A percentile compares a stretch with the other conserved stretches of the same genome.
phyloP scores from a whole-genome alignment of 1,140 invertebrate genomes.

The Drosophila tsacasi region DNA sequence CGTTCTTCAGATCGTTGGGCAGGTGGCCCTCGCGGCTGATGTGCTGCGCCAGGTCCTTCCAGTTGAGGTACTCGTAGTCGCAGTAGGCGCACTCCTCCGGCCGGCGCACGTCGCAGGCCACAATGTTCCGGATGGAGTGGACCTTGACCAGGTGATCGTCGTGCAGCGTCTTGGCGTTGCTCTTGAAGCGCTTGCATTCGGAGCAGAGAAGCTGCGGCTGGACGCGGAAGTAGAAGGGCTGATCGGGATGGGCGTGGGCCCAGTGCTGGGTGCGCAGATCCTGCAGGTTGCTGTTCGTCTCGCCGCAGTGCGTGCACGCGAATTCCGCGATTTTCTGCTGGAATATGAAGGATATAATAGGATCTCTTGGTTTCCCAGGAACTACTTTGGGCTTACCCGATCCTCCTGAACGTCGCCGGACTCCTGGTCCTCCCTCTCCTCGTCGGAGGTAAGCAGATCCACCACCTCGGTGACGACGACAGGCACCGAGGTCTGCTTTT shows the following conservation, averaged over 20 bases:
- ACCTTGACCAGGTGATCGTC: conserved; percentile 33
- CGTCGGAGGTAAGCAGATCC: conserved; percentile 52
- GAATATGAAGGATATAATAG: background rate
- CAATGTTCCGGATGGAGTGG: conserved; percentile 18
- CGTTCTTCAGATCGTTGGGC: conserved; percentile 58
- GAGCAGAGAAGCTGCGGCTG: conserved; percentile 56
- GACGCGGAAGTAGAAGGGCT: conserved; percentile 61
- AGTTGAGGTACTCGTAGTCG: conserved; percentile 24
- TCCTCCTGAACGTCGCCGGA: conserved; percentile 1
- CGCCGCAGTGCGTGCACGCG: conserved; percentile 48
- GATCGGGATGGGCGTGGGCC: conserved; percentile 31
- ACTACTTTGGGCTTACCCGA: background rate
- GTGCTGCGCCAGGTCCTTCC: conserved; percentile 30
- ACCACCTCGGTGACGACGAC: conserved; percentile 44
- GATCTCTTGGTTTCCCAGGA: background rate
- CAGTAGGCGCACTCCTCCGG: conserved; percentile 59
- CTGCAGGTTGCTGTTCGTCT: conserved; percentile 19
- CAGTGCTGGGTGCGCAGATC: conserved; percentile 55
- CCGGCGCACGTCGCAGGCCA: conserved; percentile 47
- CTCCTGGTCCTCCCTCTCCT: conserved; percentile 26
- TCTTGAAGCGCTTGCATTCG: conserved; percentile 32
- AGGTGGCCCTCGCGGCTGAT: conserved; percentile 25
- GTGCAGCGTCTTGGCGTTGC: conserved; percentile 47
- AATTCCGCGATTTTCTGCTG: conserved; percentile 38
- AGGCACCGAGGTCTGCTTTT: background rate